Evolutionary conservation across 2,888 invertebrate species (phyloP).

Genomic region (Epinotia nisella): DNA sequence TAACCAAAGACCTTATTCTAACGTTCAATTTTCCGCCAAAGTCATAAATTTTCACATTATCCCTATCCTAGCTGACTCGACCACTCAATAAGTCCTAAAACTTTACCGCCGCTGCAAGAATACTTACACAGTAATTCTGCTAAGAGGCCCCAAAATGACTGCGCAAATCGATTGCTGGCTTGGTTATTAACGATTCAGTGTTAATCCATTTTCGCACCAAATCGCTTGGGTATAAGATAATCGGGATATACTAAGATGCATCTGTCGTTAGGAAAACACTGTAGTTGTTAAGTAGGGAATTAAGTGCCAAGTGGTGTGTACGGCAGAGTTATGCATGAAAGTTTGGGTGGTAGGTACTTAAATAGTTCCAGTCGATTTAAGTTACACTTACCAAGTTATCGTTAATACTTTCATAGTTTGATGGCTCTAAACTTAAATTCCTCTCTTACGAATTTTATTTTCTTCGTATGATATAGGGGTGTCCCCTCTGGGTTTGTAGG

Average conservation of each 20-base stretch:
- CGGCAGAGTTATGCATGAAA: not conserved
- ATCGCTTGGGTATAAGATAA: not conserved
- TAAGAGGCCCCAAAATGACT: constrained; percentile 11
- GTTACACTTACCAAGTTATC: not conserved
- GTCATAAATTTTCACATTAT: not conserved
- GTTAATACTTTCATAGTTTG: not conserved
- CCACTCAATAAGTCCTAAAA: constrained; percentile 10
- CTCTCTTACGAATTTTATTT: not conserved
- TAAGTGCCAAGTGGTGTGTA: not conserved
- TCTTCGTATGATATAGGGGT: too few relatives aligned
- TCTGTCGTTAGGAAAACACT: not conserved
- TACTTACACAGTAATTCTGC: constrained; percentile 9
- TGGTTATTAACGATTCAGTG: constrained; percentile 16
- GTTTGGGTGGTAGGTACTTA: not conserved
- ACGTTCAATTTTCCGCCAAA: not conserved
- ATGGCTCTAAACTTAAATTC: not conserved
- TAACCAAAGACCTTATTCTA: not conserved
- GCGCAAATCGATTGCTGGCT: constrained; percentile 3
- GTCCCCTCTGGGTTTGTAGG: not conserved
- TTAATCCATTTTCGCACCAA: constrained; percentile 19
- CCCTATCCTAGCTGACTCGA: not conserved
- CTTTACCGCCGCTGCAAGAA: constrained; percentile 4
- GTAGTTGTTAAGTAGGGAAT: too few relatives aligned
- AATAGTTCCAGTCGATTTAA: not conserved
- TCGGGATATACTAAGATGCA: not conserved